Conservation (phyloP, 2,797 vertebrate genomes). For the Platalea minor region DNA sequence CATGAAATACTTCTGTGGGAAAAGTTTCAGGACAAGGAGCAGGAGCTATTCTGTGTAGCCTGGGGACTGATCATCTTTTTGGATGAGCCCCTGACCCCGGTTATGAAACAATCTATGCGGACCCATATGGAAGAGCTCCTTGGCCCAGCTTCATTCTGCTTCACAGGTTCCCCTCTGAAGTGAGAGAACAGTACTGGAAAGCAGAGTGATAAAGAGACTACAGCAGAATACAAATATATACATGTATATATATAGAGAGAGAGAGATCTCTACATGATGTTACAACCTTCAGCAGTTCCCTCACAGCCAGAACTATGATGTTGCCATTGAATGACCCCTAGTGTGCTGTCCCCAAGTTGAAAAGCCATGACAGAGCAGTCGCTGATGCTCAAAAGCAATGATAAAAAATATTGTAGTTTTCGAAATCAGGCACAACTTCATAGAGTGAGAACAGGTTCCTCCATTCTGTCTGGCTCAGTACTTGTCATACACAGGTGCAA, state of each 20-base stretch:
- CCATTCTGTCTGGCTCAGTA: background rate
- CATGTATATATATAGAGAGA: rapidly evolving
- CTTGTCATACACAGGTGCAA: background rate
- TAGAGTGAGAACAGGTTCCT: background rate
- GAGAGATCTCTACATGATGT: rapidly evolving
- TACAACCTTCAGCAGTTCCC: background rate
- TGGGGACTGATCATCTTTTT: background rate
- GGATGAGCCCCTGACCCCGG: rapidly evolving
- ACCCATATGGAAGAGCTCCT: background rate
- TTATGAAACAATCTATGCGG: background rate
- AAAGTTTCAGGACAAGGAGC: background rate
- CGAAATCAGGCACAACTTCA: background rate
- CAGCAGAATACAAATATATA: background rate
- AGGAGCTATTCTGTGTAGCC: background rate
- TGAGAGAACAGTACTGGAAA: background rate
- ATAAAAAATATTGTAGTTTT: background rate
- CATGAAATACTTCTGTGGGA: background rate
- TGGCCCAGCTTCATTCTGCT: background rate
- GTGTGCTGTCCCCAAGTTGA: background rate
- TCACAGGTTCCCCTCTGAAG: background rate
- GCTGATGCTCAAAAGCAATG: background rate
- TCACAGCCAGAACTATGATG: background rate
- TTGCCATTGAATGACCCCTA: background rate
- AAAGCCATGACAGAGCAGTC: background rate
- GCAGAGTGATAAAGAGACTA: background rate